Percentiles rank a stretch among this genome's conserved stretches.
Evolutionary conservation across 2,797 vertebrate genomes (phyloP).

Genomic region (Catamblyrhynchus diadema): DNA sequence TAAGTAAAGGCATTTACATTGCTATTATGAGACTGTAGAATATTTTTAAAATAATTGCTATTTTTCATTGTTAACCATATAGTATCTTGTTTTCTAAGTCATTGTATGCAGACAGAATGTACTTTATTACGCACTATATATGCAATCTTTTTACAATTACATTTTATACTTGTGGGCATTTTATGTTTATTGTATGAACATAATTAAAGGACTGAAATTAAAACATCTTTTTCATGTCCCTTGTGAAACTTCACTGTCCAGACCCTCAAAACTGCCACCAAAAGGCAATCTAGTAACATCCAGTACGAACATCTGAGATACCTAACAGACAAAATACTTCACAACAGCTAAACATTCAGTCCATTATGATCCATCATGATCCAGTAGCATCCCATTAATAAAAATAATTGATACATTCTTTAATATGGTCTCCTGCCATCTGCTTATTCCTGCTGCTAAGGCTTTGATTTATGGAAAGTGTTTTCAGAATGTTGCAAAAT

Average conservation of each 20-base stretch:
- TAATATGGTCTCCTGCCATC: slow-evolving; percentile 69
- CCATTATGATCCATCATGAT: slow-evolving; percentile 53
- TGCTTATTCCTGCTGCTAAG: slow-evolving; percentile 70
- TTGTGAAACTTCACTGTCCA: slow-evolving; percentile 28
- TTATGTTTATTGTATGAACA: slow-evolving; percentile 58
- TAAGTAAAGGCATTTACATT: slow-evolving; percentile 69
- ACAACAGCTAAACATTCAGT: slow-evolving; percentile 57
- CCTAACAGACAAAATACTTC: slow-evolving; percentile 40
- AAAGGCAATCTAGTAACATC: neutral
- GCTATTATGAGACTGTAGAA: slow-evolving; percentile 66
- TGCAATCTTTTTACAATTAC: slow-evolving; percentile 59
- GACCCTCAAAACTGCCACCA: neutral
- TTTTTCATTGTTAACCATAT: slow-evolving; percentile 73
- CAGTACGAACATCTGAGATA: slow-evolving; percentile 21
- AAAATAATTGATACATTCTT: slow-evolving; percentile 72
- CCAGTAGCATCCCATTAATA: slow-evolving; percentile 62
- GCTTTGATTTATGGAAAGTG: slow-evolving; percentile 75
- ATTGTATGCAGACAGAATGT: slow-evolving; percentile 55
- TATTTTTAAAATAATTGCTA: slow-evolving; percentile 75
- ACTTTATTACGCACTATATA: slow-evolving; percentile 43
- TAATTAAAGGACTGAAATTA: slow-evolving; percentile 58
- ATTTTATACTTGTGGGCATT: slow-evolving; percentile 61
- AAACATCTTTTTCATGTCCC: slow-evolving; percentile 30
- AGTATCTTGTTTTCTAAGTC: slow-evolving; percentile 73
- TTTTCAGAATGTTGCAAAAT: slow-evolving; percentile 75